phyloP scores from a whole-genome alignment of 2,113 vertebrate species.

The Lutjanus erythropterus region DNA sequence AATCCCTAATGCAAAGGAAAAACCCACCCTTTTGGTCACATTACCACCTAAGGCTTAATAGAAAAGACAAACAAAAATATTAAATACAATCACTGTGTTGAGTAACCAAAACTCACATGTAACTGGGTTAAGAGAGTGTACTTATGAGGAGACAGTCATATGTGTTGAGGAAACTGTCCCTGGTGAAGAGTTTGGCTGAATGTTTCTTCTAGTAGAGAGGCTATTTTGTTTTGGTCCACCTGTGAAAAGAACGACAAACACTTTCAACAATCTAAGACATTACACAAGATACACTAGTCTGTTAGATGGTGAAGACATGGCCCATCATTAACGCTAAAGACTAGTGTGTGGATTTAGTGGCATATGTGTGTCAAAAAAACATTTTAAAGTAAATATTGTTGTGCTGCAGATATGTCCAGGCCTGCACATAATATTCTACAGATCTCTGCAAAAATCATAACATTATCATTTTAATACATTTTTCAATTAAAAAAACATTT shows the following conservation, averaged over 20 bases:
- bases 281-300: not conserved
- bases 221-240: slow-evolving; percentile 92
- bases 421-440: too few relatives aligned
- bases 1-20: slow-evolving; percentile 29
- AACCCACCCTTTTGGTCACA: slow-evolving; percentile 56
- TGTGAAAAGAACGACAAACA: slow-evolving; percentile 66
- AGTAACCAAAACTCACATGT: slow-evolving; percentile 37
- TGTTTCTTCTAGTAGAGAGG: slow-evolving; percentile 93
- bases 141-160: slow-evolving; percentile 89
- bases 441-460: too few relatives aligned
- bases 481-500: too few relatives aligned
- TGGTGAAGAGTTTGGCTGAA: slow-evolving; percentile 91
- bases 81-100: slow-evolving; percentile 23
- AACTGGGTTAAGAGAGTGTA: slow-evolving; percentile 28
- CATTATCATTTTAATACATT: too few relatives aligned
- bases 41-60: slow-evolving; percentile 26
- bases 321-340: not conserved
- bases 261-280: slow-evolving; percentile 12
- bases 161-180: slow-evolving; percentile 86
- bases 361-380: too few relatives aligned
- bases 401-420: too few relatives aligned
- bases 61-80: not conserved
- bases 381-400: too few relatives aligned
- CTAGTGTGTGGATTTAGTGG: too few relatives aligned
- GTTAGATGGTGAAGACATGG: not conserved